A percentile compares a stretch with the other conserved stretches of the same genome.
These are phyloP conservation scores for Bombus confusus DNA, from an alignment of 1,140 invertebrate species.

Conservation along the genomic window DNA sequence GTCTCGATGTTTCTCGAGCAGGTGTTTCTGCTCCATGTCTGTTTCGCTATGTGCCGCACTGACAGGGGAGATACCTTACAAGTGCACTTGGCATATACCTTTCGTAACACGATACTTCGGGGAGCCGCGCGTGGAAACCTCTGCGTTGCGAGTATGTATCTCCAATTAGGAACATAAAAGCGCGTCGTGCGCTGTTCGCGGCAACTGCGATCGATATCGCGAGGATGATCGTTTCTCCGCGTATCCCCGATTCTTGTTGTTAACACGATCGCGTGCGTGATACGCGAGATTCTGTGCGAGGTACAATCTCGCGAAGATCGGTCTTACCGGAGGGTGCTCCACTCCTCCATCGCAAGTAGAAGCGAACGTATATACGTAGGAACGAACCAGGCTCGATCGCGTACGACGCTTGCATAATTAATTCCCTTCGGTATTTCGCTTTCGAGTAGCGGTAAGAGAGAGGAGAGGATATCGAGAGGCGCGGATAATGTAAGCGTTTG, in stretches of 20 bases:
- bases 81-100: slow-evolving; percentile 54
- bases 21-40: slow-evolving; percentile 22
- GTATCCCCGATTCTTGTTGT: neutral
- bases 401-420: slow-evolving; percentile 40
- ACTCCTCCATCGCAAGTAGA: no score
- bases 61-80: slow-evolving; percentile 47
- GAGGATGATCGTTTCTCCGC: neutral
- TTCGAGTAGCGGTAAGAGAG: neutral
- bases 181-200: neutral
- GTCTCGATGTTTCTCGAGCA: neutral
- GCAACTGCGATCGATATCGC: slow-evolving; percentile 28
- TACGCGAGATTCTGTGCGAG: neutral
- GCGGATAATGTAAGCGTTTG: neutral
- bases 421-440: slow-evolving; percentile 18
- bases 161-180: slow-evolving; percentile 51
- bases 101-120: slow-evolving; percentile 59
- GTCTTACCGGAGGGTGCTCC: no score
- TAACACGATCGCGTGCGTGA: slow-evolving; percentile 1
- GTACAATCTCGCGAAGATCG: neutral
- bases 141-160: slow-evolving; percentile 38
- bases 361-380: neutral
- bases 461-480: neutral
- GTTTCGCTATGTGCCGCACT: slow-evolving; percentile 31
- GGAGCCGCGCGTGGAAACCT: slow-evolving; percentile 54
- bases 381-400: neutral